Evolutionary conservation across 2,888 invertebrate genomes (phyloP), one percentile per base, ranked within the genome.

Genomic region (Dasypolia templi): DNA sequence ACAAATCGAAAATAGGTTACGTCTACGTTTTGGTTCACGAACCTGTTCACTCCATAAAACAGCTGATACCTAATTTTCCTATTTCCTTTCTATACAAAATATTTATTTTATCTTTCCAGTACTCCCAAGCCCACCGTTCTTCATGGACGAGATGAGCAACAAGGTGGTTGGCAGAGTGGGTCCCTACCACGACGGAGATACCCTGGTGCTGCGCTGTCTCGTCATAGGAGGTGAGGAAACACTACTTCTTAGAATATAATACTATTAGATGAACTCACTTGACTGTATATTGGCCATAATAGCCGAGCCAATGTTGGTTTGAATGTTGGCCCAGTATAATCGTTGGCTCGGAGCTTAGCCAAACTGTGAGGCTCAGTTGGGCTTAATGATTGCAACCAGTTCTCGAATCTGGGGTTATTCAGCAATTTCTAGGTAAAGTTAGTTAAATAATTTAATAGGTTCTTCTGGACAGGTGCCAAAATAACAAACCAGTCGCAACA

Each of bases 151-250:
- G 80, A 83, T 94, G 70, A 95, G 94, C 56, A 95, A 94, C 80
- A 96, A 95, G 78, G 96, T 96, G 39, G 95, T 93, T 59, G 91
- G 92, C 68, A 93, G 90, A 83, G 94, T 97, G 65, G 96, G 97
- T 7, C 97, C 97, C 7, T 97, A 96, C 89, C 97, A 97, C 90
- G 97, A 97, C 84, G 97, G 97, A 42, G 96, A 96, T 86, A 96
- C 96, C 11, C 89, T 97, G 53, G 94, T 96, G 9, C 93, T 97
- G 42, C 96, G 94, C 80, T 97, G 97, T 85, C 93, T 97, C 73
- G 97, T 97, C 39, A 96, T 96, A 78, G 97, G 97, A 95, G 97
- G 97, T 97, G 91, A 90, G 91, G 2, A 12, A 35, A 64, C 55
- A 12, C 3, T 64, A 17, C 17, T 17, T 26, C 26, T 53, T 17